phyloP scores from a whole-genome alignment of 1,140 invertebrate species.

The Microplitis mediator region DNA sequence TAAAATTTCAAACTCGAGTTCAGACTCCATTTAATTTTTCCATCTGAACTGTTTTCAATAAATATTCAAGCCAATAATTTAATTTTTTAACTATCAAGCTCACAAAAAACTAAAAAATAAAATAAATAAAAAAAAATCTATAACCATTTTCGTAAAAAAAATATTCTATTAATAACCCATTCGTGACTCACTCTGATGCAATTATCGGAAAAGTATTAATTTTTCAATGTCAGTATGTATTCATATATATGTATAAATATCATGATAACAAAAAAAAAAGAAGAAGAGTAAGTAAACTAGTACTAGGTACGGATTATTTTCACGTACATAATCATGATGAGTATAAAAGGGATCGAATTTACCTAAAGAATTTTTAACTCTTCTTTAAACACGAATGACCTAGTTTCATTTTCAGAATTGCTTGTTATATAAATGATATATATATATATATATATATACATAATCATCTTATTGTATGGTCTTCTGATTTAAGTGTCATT shows the following conservation, averaged over 20 bases:
- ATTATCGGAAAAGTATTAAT: neutral
- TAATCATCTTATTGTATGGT: neutral
- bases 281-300: neutral
- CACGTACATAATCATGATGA: neutral
- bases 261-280: neutral
- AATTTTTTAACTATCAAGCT: too few species aligned
- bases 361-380: neutral
- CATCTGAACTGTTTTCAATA: too few species aligned
- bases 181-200: too few species aligned
- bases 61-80: too few species aligned
- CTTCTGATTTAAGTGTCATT: neutral
- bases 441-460: too few species aligned
- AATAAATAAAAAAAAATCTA: too few species aligned
- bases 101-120: too few species aligned
- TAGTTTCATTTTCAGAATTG: neutral
- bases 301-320: conserved; percentile 1
- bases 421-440: neutral
- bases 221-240: neutral
- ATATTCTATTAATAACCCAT: too few species aligned
- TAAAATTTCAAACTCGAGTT: too few species aligned
- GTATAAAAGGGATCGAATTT: neutral
- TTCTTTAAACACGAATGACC: conserved; percentile 3
- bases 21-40: too few species aligned
- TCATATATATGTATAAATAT: neutral
- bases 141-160: too few species aligned